Percentiles rank a stretch among this genome's conserved stretches.
Conservation (phyloP, 2,113 vertebrate species). For the Pongo pygmaeus region DNA sequence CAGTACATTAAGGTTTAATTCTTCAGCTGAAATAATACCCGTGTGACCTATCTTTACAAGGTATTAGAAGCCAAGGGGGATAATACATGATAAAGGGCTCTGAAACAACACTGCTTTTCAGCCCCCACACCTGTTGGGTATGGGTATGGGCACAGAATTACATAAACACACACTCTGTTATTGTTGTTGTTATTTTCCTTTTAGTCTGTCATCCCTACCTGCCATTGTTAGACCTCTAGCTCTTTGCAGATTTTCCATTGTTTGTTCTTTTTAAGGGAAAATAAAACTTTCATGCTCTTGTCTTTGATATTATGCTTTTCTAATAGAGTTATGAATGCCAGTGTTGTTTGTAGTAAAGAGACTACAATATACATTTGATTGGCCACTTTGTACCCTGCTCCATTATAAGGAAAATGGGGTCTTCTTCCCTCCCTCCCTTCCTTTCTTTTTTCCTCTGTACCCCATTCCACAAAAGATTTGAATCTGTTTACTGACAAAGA, state of each 20-base stretch:
- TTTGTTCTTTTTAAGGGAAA: constrained; percentile 9
- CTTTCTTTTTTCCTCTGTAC: background rate
- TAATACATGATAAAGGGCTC: background rate
- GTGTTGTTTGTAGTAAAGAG: background rate
- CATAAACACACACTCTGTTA: background rate
- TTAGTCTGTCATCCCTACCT: background rate
- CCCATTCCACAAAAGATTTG: background rate
- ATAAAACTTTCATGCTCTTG: background rate
- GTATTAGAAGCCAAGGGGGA: background rate
- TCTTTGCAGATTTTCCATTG: background rate
- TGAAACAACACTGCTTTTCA: background rate
- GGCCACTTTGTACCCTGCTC: background rate
- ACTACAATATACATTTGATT: background rate
- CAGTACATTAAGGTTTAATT: background rate
- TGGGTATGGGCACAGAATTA: background rate
- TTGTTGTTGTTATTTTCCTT: background rate
- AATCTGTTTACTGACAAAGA: background rate
- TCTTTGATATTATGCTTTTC: background rate
- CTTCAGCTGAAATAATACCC: background rate
- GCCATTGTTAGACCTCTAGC: background rate
- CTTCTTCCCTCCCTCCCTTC: background rate
- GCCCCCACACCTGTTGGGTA: background rate
- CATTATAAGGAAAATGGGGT: background rate
- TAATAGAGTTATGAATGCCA: background rate
- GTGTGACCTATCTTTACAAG: background rate